Evolutionary conservation across 2,888 invertebrate species (phyloP), one percentile per base, ranked within the genome.

Genomic region (Eupithecia subfuscata): DNA sequence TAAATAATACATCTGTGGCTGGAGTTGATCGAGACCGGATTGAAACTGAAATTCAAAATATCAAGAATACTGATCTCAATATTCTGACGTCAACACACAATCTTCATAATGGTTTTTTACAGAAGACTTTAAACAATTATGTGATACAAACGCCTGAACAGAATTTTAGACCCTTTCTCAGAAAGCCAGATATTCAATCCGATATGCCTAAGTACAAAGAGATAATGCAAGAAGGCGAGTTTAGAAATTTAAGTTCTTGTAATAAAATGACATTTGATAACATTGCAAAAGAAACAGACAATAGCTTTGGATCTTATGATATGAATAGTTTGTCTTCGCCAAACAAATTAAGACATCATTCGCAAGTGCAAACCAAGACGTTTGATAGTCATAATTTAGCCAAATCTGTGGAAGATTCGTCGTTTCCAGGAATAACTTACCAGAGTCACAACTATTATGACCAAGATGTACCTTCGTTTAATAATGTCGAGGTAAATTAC

Each of bases 381-480:
- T 25, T 60, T 18, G 37, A 65, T 30, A 69, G 71, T 37, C 73
- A 69, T 69, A 30, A 71, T 71, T 71, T 74, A 64, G 48, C 30
- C 0, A 67, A 16, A 30, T 18, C 52, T 30, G 34, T 43, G 14
- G 25, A 69, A 40, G 34, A 69, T 48, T 67, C 71, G 48, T 30
- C 65, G 1, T 72, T 72, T 40, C 69, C 74, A 52, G 16, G 63
- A 43, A 43, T 48, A 14, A 90, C 91, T 60, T 91, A 85, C 77
- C 83, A 91, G 75, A 91, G 91, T 77, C 90, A 91, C 75, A 75
- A 82, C 71, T 85, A 87, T 75, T 70, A 81, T 64, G 77, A 75
- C 69, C 72, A 81, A 56, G 74, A 43, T 30, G 56, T 73, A 67
- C 37, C 43, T 37, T 71, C 65, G 56, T 69, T 71, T 69, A 56